These are phyloP conservation scores for Anthrax anthrax DNA, from an alignment of 2,888 invertebrate species.

Conservation along the genomic window DNA sequence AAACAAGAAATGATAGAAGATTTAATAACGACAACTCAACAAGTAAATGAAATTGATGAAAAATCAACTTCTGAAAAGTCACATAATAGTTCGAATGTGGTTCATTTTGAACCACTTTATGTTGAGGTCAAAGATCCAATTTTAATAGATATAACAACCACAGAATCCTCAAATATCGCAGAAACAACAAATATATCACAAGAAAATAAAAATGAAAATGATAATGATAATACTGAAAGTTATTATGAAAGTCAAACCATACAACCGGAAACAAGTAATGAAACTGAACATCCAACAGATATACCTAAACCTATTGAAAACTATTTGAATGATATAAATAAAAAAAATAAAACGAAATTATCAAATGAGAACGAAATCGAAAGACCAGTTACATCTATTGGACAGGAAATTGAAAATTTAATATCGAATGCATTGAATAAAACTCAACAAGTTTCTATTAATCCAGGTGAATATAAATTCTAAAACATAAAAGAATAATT, in stretches of 20 bases:
- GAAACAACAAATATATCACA: not conserved
- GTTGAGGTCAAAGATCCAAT: constrained; percentile 23
- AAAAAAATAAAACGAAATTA: not conserved
- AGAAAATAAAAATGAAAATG: no score
- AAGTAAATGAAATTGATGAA: constrained; percentile 2
- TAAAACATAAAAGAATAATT: no score
- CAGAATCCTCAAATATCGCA: constrained; percentile 6
- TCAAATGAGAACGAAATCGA: not conserved
- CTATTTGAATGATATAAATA: no score
- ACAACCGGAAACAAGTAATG: not conserved
- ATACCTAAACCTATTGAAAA: not conserved
- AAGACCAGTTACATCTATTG: no score
- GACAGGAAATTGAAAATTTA: no score
- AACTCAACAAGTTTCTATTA: no score
- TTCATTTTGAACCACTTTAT: constrained; percentile 22
- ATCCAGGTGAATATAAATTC: no score
- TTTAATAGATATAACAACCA: constrained; percentile 18
- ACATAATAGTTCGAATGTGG: constrained; percentile 13
- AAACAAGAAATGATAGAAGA: constrained; percentile 9
- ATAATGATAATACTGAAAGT: no score
- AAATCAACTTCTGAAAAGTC: no score
- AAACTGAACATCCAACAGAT: not conserved
- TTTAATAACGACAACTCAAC: constrained; percentile 3
- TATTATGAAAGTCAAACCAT: not conserved
- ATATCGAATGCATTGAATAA: no score